Conservation (phyloP, 2,888 invertebrate genomes). For the Pheosia tremula region DNA sequence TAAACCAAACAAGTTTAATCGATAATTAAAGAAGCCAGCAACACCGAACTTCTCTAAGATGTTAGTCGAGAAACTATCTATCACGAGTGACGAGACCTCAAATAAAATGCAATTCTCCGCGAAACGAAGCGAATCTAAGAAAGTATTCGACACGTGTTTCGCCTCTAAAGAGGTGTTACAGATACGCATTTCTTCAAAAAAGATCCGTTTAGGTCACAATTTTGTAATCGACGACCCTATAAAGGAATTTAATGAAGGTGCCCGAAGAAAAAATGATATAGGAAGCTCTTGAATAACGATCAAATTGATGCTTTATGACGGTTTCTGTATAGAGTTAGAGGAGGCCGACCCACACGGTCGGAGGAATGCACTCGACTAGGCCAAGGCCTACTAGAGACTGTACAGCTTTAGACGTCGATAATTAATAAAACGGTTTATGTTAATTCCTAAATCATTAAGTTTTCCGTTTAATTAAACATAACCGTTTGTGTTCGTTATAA, state of each 20-base stretch:
- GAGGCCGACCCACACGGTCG: neutral
- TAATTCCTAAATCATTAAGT: neutral
- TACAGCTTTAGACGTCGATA: neutral
- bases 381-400: conserved; percentile 1
- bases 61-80: too few relatives aligned
- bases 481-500: neutral
- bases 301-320: neutral
- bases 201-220: neutral
- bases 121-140: too few relatives aligned
- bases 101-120: too few relatives aligned
- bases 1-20: too few relatives aligned
- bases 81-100: too few relatives aligned
- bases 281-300: too few relatives aligned
- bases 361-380: neutral
- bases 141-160: too few relatives aligned
- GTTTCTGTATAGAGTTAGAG: neutral
- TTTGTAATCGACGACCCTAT: neutral
- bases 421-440: neutral
- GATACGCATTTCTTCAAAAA: neutral
- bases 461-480: neutral
- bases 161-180: neutral
- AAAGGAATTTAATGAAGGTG: neutral
- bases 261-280: too few relatives aligned
- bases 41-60: too few relatives aligned
- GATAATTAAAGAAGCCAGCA: too few relatives aligned